A percentile compares a stretch with the other conserved stretches of the same genome.
phyloP scores from a whole-genome alignment of 2,888 invertebrate species.

The Rotaria socialis region DNA sequence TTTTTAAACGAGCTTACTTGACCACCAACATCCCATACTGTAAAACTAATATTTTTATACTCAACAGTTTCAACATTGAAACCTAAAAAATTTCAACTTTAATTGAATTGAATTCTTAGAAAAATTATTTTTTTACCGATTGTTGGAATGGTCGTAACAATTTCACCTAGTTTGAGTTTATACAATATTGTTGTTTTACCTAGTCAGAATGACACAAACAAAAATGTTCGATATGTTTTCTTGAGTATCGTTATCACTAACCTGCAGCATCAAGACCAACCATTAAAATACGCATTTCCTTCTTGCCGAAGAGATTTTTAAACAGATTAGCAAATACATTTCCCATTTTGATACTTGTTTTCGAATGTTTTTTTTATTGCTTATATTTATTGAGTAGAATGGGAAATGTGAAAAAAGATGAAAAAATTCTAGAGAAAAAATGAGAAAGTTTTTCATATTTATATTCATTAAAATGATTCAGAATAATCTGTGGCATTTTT shows the following conservation, averaged over 20 bases:
- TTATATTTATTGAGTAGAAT: not conserved
- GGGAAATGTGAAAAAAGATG: not conserved
- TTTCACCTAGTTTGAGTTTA: constrained; percentile 99
- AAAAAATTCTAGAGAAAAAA: not conserved
- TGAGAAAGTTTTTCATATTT: not conserved
- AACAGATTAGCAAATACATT: constrained; percentile 62
- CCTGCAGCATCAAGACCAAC: constrained; percentile 98
- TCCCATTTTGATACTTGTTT: constrained; percentile 33
- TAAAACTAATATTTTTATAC: constrained; percentile 97
- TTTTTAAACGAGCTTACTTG: constrained; percentile 40
- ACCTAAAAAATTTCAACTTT: constrained; percentile 64
- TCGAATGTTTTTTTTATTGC: not conserved
- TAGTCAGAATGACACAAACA: no score
- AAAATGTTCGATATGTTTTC: not conserved
- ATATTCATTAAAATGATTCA: not conserved
- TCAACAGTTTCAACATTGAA: constrained; percentile 99
- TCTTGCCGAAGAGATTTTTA: constrained; percentile 98
- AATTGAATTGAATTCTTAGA: not conserved
- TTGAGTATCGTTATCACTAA: constrained; percentile 64
- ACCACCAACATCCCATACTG: constrained; percentile 93
- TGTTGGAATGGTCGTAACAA: constrained; percentile 98
- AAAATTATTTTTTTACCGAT: constrained; percentile 73
- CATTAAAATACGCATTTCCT: constrained; percentile 99
- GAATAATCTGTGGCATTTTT: not conserved
- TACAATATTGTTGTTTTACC: constrained; percentile 99